Evolutionary conservation across 2,888 invertebrate genomes (phyloP), one percentile per base, ranked within the genome.

Genomic region (Marasmarcha lunaedactyla): DNA sequence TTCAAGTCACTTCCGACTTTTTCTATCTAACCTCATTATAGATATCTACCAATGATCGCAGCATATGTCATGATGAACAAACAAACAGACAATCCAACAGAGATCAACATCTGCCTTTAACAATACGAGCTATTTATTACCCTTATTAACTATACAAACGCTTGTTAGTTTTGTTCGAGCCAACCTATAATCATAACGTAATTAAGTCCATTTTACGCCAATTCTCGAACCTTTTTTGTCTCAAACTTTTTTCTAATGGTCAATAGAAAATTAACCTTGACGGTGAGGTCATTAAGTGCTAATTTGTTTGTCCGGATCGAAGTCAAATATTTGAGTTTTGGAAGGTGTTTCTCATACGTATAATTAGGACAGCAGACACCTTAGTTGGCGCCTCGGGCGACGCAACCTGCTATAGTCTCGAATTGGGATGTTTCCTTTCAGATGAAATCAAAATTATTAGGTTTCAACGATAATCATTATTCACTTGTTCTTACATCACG

Each of bases 171-270:
- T 73, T 70, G 60, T 68, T 57, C 60, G 63, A 63, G 70, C 12
- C 13, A 14, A 76, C 78, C 78, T 71, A 63, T 74, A 78, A 83
- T 83, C 78, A 78, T 78, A 68, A 66, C 59, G 64, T 71, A 79
- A 83, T 81, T 79, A 79, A 71, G 68, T 59, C 57, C 55, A 65
- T 78, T 81, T 79, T 79, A 79, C 79, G 81, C 83, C 76, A 81
- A 79, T 81, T 72, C 67, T 52, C 48, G 42, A 46, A 44, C 39
- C 42, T 54, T 63, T 56, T 54, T 55, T 50, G 48, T 48, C 40
- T 46, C 49, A 47, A 50, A 46, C 47, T 47, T 47, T 56, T 14
- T 13, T 2, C 1, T 9, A 15, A 14, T 5, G 1, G 15, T 13
- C 38, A 47, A 34, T 34, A 26, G 37, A 46, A 62, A 51, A 50